Base-by-base conservation (phyloP, 1,140 invertebrate species). In the Drosophila santomea region DNA sequence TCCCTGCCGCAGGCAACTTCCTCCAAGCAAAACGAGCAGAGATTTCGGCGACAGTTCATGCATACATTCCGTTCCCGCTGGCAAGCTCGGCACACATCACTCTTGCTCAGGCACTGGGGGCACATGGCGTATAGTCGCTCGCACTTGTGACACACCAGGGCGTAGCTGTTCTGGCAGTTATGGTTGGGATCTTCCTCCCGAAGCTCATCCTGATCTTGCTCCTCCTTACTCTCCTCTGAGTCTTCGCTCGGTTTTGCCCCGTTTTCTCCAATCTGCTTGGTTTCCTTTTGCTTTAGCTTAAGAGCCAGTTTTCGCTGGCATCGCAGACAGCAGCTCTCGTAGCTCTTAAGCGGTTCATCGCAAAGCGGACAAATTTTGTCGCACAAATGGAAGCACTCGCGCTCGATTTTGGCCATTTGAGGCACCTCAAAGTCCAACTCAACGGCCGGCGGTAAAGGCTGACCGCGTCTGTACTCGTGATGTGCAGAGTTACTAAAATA, bases 331-430 rank as follows among this genome's bases (percentile, higher is more conserved):
- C 78, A 91, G 51, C 88, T 90, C 35, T 92, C 88, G 38, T 92
- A 91, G 52, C 73, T 89, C 35, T 81, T 92, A 0, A 92, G 62
- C 4, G 90, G 89, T 35, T 74, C 84, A 54, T 92, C 84, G 52
- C 91, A 92, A n/a, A 90, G 73, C 4, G 91, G 91, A 55, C 91
- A 92, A 10, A 91, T 81, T 52, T 91, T 92, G n/a, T 92, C 91
- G 71, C 80, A 86, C 38, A 92, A 59, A 67, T 92, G 91, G 75
- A 91, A 92, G 74, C 91, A 92, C 72, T 92, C 86, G 25, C 75
- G 75, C 55, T 91, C 86, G 17, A 81, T 85, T 57, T 85, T 89
- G 1, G 78, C 47, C 71, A 80, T 67, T 72, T 78, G 71, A 3
- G 82, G 90, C 57, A 91, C 35, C 48, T 90, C 82, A 51, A 90